Evolutionary conservation across 2,888 invertebrate species (phyloP).

Genomic region (Leucoptera coffeella): DNA sequence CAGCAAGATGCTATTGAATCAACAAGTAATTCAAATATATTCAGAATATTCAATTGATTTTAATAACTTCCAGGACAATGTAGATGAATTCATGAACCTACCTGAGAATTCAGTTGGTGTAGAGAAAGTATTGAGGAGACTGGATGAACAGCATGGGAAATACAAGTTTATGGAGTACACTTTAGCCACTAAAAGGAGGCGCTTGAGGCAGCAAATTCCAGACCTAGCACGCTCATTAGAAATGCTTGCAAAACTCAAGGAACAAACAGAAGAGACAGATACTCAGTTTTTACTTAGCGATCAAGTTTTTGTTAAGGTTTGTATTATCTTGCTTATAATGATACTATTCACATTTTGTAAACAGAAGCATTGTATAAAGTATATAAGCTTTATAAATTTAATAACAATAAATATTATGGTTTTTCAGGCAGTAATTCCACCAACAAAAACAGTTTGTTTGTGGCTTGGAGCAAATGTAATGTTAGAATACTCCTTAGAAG

Average conservation of each 20-base stretch:
- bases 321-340: background rate
- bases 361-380: too few relatives aligned
- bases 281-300: slow-evolving; percentile 90
- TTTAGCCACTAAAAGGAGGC: slow-evolving; percentile 76
- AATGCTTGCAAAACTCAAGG: slow-evolving; percentile 84
- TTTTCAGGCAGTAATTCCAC: slow-evolving; percentile 76
- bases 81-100: slow-evolving; percentile 84
- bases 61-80: slow-evolving; percentile 75
- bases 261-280: slow-evolving; percentile 73
- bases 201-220: slow-evolving; percentile 89
- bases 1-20: too few relatives aligned
- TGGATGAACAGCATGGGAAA: slow-evolving; percentile 93
- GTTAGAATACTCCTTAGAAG: slow-evolving; percentile 90
- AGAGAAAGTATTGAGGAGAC: slow-evolving; percentile 75
- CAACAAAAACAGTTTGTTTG: slow-evolving; percentile 81
- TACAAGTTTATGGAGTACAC: slow-evolving; percentile 97
- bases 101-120: slow-evolving; percentile 77
- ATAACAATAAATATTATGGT: background rate
- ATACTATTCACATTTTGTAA: too few relatives aligned
- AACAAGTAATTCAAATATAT: too few relatives aligned
- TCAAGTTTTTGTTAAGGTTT: slow-evolving; percentile 71
- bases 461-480: slow-evolving; percentile 93
- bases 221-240: slow-evolving; percentile 86
- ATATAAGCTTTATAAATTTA: background rate
- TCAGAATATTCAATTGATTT: slow-evolving; percentile 5